Conservation (phyloP, 2,888 invertebrate species). For the Psococerastis gibbosa region DNA sequence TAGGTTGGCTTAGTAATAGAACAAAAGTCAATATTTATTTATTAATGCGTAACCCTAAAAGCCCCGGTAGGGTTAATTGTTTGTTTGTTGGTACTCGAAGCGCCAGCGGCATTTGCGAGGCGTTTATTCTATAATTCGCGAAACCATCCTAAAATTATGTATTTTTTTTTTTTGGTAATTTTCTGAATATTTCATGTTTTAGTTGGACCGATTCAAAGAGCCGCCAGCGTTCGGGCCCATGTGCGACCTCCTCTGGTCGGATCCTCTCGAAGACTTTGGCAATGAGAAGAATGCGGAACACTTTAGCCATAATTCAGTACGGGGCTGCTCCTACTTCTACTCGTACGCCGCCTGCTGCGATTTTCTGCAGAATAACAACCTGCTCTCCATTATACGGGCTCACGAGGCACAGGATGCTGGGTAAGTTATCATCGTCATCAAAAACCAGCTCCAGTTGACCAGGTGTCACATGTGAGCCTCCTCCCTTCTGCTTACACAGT, state of each 20-base stretch:
- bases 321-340: constrained; percentile 99
- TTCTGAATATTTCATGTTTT: constrained; percentile 25
- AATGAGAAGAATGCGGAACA: constrained; percentile 94
- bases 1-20: too few species aligned
- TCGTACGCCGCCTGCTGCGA: constrained; percentile 99
- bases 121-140: too few species aligned
- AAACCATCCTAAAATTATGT: too few species aligned
- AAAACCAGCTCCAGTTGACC: too few species aligned
- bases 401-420: constrained; percentile 99
- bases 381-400: constrained; percentile 97
- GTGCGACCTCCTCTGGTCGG: constrained; percentile 99
- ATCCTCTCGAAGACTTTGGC: constrained; percentile 98
- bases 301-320: constrained; percentile 97
- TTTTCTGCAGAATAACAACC: constrained; percentile 98
- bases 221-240: constrained; percentile 98
- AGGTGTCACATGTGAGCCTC: too few species aligned
- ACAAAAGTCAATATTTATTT: too few species aligned
- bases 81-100: neutral
- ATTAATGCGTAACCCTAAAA: too few species aligned
- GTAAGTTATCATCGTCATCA: too few species aligned
- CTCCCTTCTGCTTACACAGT: too few species aligned
- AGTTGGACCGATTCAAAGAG: constrained; percentile 99
- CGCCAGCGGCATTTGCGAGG: too few species aligned
- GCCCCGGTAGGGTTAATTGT: too few species aligned
- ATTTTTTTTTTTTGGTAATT: neutral